These are phyloP conservation scores for Protaetia brevitarsis DNA, from an alignment of 1,140 invertebrate genomes.

Conservation along the genomic window DNA sequence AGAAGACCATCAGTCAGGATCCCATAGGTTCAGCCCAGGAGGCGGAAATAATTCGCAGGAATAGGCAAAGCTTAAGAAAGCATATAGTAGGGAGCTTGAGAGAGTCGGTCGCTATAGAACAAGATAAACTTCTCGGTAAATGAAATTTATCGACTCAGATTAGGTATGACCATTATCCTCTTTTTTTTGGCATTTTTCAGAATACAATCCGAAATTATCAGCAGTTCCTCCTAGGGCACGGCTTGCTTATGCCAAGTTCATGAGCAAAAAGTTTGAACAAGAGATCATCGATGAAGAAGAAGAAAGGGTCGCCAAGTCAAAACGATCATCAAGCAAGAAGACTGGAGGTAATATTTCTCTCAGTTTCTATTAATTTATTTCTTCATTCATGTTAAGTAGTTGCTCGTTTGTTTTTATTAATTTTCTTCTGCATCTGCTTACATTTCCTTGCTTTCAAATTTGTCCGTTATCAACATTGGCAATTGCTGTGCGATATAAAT, in stretches of 20 bases:
- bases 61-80: constrained; percentile 66
- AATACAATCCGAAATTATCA: constrained; percentile 77
- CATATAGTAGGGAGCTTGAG: constrained; percentile 58
- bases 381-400: too few species aligned
- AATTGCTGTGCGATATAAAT: too few species aligned
- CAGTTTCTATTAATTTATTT: not conserved
- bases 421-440: too few species aligned
- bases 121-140: constrained; percentile 64
- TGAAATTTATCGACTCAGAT: not conserved
- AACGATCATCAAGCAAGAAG: not conserved
- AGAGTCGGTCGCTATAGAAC: constrained; percentile 61
- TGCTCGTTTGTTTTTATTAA: too few species aligned
- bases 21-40: constrained; percentile 75
- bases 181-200: constrained; percentile 44
- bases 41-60: constrained; percentile 55
- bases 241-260: constrained; percentile 83
- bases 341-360: not conserved
- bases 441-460: too few species aligned
- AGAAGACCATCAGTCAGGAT: constrained; percentile 64
- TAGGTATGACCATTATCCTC: not conserved
- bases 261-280: constrained; percentile 64
- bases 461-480: too few species aligned
- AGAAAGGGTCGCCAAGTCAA: not conserved
- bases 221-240: constrained; percentile 70
- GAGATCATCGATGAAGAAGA: constrained; percentile 49